Evolutionary conservation across 1,140 invertebrate genomes (phyloP).

Genomic region (Micrasema minimum): DNA sequence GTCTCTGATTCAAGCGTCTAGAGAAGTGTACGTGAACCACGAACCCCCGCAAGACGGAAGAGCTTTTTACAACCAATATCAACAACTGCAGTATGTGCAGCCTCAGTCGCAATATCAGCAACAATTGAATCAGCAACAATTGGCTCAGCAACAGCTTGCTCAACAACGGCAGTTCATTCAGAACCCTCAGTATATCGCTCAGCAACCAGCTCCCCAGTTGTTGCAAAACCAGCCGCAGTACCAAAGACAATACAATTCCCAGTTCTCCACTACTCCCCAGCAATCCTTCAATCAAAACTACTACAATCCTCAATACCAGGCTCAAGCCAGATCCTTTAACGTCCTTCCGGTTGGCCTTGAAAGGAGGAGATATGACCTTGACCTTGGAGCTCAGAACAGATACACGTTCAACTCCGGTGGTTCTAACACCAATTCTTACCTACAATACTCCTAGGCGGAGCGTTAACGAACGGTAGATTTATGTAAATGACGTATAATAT

Average conservation of each 20-base stretch:
- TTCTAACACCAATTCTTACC: conserved; percentile 45
- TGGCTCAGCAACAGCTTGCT: conserved; percentile 4
- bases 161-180: conserved; percentile 11
- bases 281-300: conserved; percentile 47
- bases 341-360: conserved; percentile 48
- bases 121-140: conserved; percentile 24
- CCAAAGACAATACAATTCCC: conserved; percentile 36
- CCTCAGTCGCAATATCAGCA: conserved; percentile 33
- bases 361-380: conserved; percentile 60
- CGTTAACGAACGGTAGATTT: conserved; percentile 28
- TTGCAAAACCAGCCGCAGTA: conserved; percentile 53
- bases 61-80: conserved; percentile 39
- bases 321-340: conserved; percentile 16
- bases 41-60: conserved; percentile 37
- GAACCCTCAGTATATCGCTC: conserved; percentile 44
- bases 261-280: conserved; percentile 50
- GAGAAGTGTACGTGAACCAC: conserved; percentile 51
- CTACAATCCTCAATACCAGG: conserved; percentile 32
- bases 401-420: conserved; percentile 42
- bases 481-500: conserved; percentile 10
- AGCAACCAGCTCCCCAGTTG: conserved; percentile 41
- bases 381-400: conserved; percentile 56
- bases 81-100: conserved; percentile 31
- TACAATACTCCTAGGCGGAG: conserved; percentile 44
- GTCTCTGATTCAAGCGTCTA: conserved; percentile 52